phyloP scores from a whole-genome alignment of 2,113 vertebrate species.

The Syrrhaptes paradoxus region DNA sequence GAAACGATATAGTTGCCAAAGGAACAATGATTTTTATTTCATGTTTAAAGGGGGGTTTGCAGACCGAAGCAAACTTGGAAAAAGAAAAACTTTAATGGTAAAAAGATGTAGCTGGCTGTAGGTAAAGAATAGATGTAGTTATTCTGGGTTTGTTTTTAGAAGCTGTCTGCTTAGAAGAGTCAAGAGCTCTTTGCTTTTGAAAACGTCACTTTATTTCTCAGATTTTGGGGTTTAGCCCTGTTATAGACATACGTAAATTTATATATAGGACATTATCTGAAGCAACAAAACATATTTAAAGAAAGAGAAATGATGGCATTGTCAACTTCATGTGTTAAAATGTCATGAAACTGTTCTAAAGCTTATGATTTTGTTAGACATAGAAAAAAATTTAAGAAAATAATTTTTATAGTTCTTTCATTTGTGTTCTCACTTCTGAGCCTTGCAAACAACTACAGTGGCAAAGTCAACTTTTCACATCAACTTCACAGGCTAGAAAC shows the following conservation, averaged over 20 bases:
- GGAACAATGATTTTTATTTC: slow-evolving; percentile 48
- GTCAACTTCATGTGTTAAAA: not conserved
- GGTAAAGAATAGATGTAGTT: not conserved
- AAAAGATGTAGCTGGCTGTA: slow-evolving; percentile 26
- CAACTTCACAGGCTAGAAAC: not conserved
- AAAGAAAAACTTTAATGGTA: not conserved
- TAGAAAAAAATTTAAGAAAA: not conserved
- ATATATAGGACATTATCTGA: not conserved
- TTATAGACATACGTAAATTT: not conserved
- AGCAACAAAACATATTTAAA: not conserved
- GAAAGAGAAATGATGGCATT: not conserved
- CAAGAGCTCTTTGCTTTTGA: not conserved
- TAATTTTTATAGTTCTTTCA: not conserved
- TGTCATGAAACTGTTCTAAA: not conserved
- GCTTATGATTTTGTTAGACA: not conserved
- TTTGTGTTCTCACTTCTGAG: not conserved
- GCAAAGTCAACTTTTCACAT: not conserved
- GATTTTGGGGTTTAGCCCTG: not conserved
- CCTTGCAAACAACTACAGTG: not conserved
- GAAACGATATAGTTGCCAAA: slow-evolving; percentile 25
- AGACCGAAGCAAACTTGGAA: slow-evolving; percentile 15
- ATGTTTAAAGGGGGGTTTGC: slow-evolving; percentile 26
- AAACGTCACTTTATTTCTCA: not conserved
- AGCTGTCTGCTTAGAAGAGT: not conserved
- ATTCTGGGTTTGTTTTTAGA: not conserved